Conservation (phyloP, 64 coral and sea anemone genomes). For the Catalaphyllia jardinei region DNA sequence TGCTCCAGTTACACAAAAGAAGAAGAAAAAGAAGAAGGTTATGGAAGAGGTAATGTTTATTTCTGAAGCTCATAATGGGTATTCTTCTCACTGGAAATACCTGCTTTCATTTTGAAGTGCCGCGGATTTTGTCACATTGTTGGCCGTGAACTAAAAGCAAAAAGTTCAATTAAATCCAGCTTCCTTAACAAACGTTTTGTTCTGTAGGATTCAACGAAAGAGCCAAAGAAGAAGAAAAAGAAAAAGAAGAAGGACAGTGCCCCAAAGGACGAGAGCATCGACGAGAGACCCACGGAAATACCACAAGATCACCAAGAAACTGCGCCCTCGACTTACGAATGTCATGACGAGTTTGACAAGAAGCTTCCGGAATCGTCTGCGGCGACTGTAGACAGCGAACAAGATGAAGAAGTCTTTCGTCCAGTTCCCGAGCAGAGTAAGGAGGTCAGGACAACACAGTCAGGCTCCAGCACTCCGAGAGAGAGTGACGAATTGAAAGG, state of each 20-base stretch:
- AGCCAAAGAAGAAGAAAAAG: slow-evolving; percentile 62
- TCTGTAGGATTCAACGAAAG: slow-evolving; percentile 24
- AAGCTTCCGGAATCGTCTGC: slow-evolving; percentile 3
- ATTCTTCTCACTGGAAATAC: not conserved
- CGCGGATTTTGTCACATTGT: too few species aligned
- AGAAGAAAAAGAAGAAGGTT: slow-evolving; percentile 70
- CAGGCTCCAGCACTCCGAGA: not conserved
- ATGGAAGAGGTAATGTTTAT: slow-evolving; percentile 9
- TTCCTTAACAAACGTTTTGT: not conserved
- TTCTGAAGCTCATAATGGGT: not conserved
- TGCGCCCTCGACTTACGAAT: not conserved
- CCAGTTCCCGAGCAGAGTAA: not conserved
- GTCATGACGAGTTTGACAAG: not conserved
- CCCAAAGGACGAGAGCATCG: slow-evolving; percentile 1
- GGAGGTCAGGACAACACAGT: not conserved
- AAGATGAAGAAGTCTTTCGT: slow-evolving; percentile 19
- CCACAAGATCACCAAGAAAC: slow-evolving; percentile 17
- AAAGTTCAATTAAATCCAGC: not conserved
- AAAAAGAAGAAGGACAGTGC: slow-evolving; percentile 47
- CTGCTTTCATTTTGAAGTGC: too few species aligned
- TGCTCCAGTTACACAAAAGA: slow-evolving; percentile 24
- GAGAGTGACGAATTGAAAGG: slow-evolving; percentile 21
- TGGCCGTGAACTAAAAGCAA: not conserved
- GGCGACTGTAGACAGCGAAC: slow-evolving; percentile 18
- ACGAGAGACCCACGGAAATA: not conserved